phyloP scores from a whole-genome alignment of 1,140 invertebrate species.

The Cyclargus thomasi region DNA sequence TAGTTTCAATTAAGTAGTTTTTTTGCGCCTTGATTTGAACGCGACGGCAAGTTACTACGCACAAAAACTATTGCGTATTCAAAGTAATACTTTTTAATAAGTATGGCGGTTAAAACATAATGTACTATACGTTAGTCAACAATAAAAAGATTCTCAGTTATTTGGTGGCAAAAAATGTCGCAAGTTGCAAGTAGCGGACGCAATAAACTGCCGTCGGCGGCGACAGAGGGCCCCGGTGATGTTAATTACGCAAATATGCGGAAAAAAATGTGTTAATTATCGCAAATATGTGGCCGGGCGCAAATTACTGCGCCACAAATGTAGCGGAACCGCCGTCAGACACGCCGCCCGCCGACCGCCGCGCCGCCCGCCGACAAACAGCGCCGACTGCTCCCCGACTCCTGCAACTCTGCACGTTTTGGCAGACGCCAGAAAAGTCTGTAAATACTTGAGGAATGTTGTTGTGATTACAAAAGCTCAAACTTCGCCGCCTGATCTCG shows the following conservation, averaged over 20 bases:
- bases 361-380: constrained; percentile 1
- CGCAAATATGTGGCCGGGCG: constrained; percentile 25
- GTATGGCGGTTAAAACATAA: too few species aligned
- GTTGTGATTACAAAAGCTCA: too few species aligned
- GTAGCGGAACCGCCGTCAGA: constrained; percentile 25
- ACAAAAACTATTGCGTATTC: too few species aligned
- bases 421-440: background rate
- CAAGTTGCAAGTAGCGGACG: background rate
- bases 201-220: background rate
- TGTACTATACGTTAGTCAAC: too few species aligned
- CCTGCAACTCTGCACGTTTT: too few species aligned
- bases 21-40: too few species aligned
- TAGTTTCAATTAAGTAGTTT: too few species aligned
- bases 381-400: too few species aligned
- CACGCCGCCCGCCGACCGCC: background rate
- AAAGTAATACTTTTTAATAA: too few species aligned
- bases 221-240: constrained; percentile 11
- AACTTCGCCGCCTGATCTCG: too few species aligned
- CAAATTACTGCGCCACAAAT: constrained; percentile 31
- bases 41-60: too few species aligned
- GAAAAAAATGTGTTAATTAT: constrained; percentile 35
- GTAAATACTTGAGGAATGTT: background rate
- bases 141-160: too few species aligned
- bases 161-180: background rate
- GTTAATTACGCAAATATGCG: constrained; percentile 48